A percentile compares a stretch with the other conserved stretches of the same genome.
These are phyloP conservation scores for Agrochola lychnidis DNA, from an alignment of 2,888 invertebrate genomes.

Conservation along the genomic window DNA sequence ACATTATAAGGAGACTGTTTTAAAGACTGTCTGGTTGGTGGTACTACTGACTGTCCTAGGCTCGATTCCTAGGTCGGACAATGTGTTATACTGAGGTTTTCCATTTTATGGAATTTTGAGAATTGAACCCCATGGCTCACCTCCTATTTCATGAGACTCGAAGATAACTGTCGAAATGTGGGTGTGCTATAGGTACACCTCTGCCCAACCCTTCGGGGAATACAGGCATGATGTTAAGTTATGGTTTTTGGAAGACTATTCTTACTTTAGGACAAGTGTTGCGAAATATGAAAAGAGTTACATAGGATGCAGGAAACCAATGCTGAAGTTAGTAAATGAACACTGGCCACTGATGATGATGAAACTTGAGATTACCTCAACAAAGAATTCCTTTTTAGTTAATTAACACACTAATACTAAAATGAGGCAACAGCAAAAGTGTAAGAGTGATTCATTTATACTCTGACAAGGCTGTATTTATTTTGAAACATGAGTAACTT, in stretches of 20 bases:
- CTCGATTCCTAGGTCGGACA: too few relatives aligned
- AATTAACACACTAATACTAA: slow-evolving; percentile 55
- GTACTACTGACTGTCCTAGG: too few relatives aligned
- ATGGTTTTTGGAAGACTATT: not conserved
- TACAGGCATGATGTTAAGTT: too few relatives aligned
- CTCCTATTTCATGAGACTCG: too few relatives aligned
- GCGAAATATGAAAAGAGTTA: not conserved
- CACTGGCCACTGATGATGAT: slow-evolving; percentile 16
- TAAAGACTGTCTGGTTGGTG: not conserved
- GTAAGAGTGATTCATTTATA: slow-evolving; percentile 49
- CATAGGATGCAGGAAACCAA: not conserved
- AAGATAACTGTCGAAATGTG: too few relatives aligned
- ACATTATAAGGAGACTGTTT: not conserved
- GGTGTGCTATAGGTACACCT: too few relatives aligned
- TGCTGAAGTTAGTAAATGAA: not conserved
- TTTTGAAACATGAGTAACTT: slow-evolving; percentile 58
- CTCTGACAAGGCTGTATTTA: slow-evolving; percentile 52
- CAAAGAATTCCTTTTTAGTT: slow-evolving; percentile 56
- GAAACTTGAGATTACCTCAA: slow-evolving; percentile 38
- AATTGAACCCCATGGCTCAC: too few relatives aligned
- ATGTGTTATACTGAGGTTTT: too few relatives aligned
- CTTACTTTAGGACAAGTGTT: not conserved
- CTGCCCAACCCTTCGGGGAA: too few relatives aligned
- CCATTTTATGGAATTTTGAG: too few relatives aligned
- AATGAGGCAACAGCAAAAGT: slow-evolving; percentile 50